Base-by-base conservation (phyloP, 1,140 invertebrate genomes). In the Pseudomyrmex concolor region DNA sequence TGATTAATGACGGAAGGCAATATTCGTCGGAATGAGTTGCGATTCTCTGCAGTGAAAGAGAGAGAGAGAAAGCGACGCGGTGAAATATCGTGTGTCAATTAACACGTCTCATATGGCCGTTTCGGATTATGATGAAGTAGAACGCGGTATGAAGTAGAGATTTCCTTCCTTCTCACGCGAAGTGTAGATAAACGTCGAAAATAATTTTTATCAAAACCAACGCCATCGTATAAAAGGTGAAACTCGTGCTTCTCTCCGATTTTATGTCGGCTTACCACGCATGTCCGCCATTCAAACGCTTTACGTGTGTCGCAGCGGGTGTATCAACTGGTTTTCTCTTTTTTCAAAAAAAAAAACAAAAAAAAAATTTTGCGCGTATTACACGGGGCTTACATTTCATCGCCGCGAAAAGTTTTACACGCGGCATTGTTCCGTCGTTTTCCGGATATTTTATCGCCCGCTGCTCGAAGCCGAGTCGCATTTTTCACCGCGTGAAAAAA, bases 31-130 rank as follows among this genome's bases (percentile, higher is more conserved):
- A 80, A 70, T 71, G 76, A 80, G 55, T 80, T 70, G 76, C 66
- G 54, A 80, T 71, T 59, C 66, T 45, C 34, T 54, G 54, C 1
- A 34, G 34, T 34, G 34, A 34, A 1, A 34, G 34, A 34, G 34
- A 34, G 34, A 34, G 34, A 34, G 34, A 34, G 34, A 34, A 34
- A 34, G 34, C 34, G 22, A 12, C 55, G 76, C 51, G 22, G 12
- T 34, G 76, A 80, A 71, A 80, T 80, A 80, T 80, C 76, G 55
- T 80, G 66, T 80, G 66, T 80, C 76, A 80, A 80, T 80, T 80
- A 80, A 71, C 76, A 80, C 76, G 43, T 80, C 54, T 62, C 76
- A 71, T 48, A 43, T 50, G 54, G 43, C 15, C 54, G 68, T 59
- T 34, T 34, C 76, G 34, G 55, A 80, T 80, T 80, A 71, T 70